Evolutionary conservation across 2,113 vertebrate species (phyloP).

Genomic region (Anarhynchus alexandrinus): DNA sequence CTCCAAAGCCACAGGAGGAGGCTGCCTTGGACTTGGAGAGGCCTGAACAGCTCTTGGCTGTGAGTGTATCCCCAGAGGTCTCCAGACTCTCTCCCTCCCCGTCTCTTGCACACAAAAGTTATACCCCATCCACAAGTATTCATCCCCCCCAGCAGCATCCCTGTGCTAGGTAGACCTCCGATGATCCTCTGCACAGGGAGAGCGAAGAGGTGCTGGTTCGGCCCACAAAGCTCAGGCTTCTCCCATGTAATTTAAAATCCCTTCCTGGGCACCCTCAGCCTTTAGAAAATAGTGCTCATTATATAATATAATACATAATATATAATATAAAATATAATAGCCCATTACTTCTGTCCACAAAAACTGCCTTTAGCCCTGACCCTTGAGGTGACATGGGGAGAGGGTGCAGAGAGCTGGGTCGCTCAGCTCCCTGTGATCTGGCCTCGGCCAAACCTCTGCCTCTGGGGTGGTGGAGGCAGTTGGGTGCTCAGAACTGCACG

Average conservation of each 20-base stretch:
- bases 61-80: neutral
- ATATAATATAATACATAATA: no score
- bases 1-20: neutral
- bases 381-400: fast-evolving
- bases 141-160: neutral
- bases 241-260: neutral
- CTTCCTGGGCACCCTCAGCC: neutral
- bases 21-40: neutral
- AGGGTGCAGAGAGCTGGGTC: fast-evolving
- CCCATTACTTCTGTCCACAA: neutral
- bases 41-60: neutral
- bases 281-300: neutral
- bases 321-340: no score
- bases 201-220: fast-evolving
- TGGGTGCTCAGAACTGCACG: neutral
- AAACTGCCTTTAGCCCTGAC: neutral
- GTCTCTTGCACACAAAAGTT: fast-evolving
- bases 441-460: neutral
- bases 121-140: neutral
- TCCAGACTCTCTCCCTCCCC: neutral
- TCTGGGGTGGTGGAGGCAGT: neutral
- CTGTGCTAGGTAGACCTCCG: neutral
- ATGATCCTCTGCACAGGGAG: neutral
- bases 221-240: neutral
- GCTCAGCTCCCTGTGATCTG: neutral